Evolutionary conservation across 1,140 invertebrate genomes (phyloP).

Genomic region (Sipha flava): DNA sequence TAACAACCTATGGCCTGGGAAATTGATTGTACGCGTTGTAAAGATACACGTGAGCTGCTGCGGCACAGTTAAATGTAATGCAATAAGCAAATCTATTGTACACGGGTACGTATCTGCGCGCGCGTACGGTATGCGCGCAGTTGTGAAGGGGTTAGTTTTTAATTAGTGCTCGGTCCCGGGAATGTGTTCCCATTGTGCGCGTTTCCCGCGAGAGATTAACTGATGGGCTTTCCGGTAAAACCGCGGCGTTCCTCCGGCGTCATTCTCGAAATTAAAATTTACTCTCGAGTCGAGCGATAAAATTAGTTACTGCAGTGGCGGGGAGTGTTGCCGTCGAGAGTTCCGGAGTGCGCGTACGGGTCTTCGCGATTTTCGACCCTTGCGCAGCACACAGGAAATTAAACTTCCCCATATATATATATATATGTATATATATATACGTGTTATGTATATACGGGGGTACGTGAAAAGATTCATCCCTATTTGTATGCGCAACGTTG

Average conservation of each 20-base stretch:
- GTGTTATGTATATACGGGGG: neutral
- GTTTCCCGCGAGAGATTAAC: neutral
- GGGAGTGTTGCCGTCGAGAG: neutral
- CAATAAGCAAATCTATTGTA: too few relatives aligned
- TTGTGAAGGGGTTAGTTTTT: neutral
- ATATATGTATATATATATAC: neutral
- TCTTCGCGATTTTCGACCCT: conserved; percentile 5
- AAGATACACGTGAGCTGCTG: too few relatives aligned
- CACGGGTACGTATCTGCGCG: too few relatives aligned
- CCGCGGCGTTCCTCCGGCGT: neutral
- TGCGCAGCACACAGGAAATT: conserved; percentile 25
- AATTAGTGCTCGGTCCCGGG: neutral
- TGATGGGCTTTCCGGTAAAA: neutral
- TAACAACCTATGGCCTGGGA: too few relatives aligned
- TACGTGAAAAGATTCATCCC: too few relatives aligned
- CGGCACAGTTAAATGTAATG: too few relatives aligned
- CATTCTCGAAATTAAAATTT: neutral
- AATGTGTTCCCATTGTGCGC: neutral
- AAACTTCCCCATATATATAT: neutral
- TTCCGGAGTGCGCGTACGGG: too few relatives aligned
- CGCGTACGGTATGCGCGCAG: too few relatives aligned
- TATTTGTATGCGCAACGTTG: too few relatives aligned
- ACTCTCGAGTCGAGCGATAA: conserved; percentile 10
- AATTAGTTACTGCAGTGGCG: neutral
- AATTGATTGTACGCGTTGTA: too few relatives aligned